These are phyloP conservation scores for Augochlora pura DNA, from an alignment of 1,140 invertebrate species.

Conservation along the genomic window DNA sequence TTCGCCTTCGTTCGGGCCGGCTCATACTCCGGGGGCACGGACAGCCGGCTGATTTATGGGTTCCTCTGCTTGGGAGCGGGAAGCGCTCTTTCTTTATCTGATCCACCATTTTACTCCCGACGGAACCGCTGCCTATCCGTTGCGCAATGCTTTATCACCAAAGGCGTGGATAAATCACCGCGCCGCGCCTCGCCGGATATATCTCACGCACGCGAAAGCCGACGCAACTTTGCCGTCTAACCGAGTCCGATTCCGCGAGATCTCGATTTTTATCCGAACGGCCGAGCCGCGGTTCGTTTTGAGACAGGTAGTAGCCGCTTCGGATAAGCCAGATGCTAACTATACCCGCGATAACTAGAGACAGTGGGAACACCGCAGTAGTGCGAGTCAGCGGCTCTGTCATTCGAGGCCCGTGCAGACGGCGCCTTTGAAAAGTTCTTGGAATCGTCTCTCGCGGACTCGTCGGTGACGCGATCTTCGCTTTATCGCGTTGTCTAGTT, in stretches of 20 bases:
- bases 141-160: slow-evolving; percentile 70
- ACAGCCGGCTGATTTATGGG: slow-evolving; percentile 62
- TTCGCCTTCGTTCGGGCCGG: slow-evolving; percentile 34
- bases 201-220: slow-evolving; percentile 44
- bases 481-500: no score
- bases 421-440: no score
- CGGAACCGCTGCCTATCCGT: slow-evolving; percentile 64
- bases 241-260: background rate
- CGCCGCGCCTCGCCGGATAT: slow-evolving; percentile 21
- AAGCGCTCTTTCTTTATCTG: slow-evolving; percentile 63
- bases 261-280: background rate
- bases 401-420: background rate
- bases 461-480: no score
- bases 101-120: slow-evolving; percentile 59
- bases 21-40: slow-evolving; percentile 36
- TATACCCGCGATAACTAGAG: no score
- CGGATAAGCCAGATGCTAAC: slow-evolving; percentile 8
- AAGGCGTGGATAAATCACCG: slow-evolving; percentile 64
- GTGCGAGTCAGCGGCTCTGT: slow-evolving; percentile 10
- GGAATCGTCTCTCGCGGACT: no score
- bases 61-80: slow-evolving; percentile 38
- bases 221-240: background rate
- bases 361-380: background rate
- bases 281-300: background rate
- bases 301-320: background rate